Percentiles rank a stretch among this genome's conserved stretches.
phyloP scores from a whole-genome alignment of 2,113 vertebrate genomes.

The Caracal caracal region DNA sequence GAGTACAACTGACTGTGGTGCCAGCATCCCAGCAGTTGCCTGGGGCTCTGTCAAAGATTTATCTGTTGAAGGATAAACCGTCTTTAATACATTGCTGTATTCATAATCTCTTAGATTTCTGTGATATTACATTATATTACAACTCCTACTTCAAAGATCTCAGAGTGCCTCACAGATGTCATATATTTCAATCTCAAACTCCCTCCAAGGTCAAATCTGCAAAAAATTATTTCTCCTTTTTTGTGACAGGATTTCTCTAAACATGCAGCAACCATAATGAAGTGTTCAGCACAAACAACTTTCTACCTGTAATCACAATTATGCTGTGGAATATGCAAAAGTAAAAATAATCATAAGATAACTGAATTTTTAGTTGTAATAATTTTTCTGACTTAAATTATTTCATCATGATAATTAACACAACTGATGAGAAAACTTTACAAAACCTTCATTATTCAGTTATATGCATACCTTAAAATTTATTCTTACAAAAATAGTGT shows the following conservation, averaged over 20 bases:
- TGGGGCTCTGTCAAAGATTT: slow-evolving; percentile 51
- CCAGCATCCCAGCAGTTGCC: slow-evolving; percentile 34
- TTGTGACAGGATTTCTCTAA: neutral
- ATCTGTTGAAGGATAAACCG: slow-evolving; percentile 61
- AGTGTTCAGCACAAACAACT: neutral
- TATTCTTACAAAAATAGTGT: neutral
- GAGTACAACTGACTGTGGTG: neutral
- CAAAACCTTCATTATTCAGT: neutral
- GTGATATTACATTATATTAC: slow-evolving; percentile 67
- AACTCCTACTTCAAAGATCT: slow-evolving; percentile 58
- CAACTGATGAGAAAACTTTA: neutral
- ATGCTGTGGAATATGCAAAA: neutral
- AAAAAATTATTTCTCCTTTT: neutral
- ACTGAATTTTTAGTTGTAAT: neutral
- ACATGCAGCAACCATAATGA: neutral
- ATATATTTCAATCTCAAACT: slow-evolving; percentile 52
- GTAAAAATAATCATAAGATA: neutral
- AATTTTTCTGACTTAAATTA: neutral
- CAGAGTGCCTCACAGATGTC: slow-evolving; percentile 43
- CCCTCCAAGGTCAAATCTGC: slow-evolving; percentile 31
- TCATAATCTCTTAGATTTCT: slow-evolving; percentile 57
- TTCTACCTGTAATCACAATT: neutral
- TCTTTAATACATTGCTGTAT: slow-evolving; percentile 61
- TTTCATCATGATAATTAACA: neutral
- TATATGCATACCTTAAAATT: neutral